Base-by-base conservation (phyloP, 2,797 vertebrate species). In the Periparus ater region DNA sequence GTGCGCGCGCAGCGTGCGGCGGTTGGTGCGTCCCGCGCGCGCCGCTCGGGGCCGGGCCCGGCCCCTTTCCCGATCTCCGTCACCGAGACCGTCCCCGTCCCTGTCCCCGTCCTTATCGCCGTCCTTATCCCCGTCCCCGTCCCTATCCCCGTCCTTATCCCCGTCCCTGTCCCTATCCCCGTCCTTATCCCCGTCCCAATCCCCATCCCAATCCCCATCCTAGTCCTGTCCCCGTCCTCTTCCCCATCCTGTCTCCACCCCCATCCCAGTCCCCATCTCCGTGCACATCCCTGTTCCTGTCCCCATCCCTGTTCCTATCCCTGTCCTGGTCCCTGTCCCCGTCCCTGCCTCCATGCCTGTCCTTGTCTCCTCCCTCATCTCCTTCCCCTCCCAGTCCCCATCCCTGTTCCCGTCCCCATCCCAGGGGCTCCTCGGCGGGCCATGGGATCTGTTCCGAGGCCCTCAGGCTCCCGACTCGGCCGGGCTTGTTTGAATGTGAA, bases 371-470 rank as follows among this genome's bases (percentile, higher is more conserved):
- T 5, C 21, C 27, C 17, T 22, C 13, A 13, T 26, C 36, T 36
- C 22, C 1, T 3, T 26, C 57, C 7, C 10, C 13, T 7, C n/a
- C n/a, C 32, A 4, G 30, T 17, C 21, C 17, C 16, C 36, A 36
- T 36, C 36, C 36, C 36, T 2, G 10, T 27, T 15, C 38, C 32
- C 2, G 9, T 32, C 8, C 32, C 55, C 34, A 2, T n/a, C 6
- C 29, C 73, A 4, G 17, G 17, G 11, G 7, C 3, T 11, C n/a
- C 29, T 34, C 38, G 30, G 14, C 9, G n/a, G 47, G n/a, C 42
- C 4, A 0, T 11, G 71, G 63, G 63, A 6, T 47, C 4, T 1
- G 48, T 32, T 15, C 44, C 1, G 7, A 3, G 13, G 4, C 7
- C 30, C 10, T 8, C 29, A 7, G 79, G 40, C 25, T 67, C 7